phyloP scores from a whole-genome alignment of 2,888 invertebrate species.

The Steinernema hermaphroditum region DNA sequence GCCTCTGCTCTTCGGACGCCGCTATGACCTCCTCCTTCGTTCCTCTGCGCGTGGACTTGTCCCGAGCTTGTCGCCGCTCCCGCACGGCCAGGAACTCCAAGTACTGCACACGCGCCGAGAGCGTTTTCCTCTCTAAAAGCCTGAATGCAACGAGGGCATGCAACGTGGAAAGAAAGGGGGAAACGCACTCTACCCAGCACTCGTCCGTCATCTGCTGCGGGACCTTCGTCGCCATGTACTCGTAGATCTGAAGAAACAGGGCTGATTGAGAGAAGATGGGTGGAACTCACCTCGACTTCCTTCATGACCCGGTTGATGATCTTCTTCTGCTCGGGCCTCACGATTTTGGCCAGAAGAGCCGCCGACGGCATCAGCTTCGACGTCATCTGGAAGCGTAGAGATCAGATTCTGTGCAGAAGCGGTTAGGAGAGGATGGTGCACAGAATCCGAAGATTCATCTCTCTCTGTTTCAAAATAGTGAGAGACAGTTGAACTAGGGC shows the following conservation, averaged over 20 bases:
- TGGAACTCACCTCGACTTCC: conserved; percentile 38
- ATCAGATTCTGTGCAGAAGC: neutral
- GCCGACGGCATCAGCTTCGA: conserved; percentile 11
- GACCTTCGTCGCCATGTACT: conserved; percentile 48
- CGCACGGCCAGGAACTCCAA: conserved; percentile 49
- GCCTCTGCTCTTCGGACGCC: conserved; percentile 16
- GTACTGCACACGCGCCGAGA: conserved; percentile 39
- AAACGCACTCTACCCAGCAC: conserved; percentile 43
- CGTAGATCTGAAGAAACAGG: conserved; percentile 44
- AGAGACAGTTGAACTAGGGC: too few species aligned
- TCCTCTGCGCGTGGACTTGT: conserved; percentile 24
- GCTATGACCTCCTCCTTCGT: neutral
- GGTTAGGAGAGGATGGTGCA: too few species aligned
- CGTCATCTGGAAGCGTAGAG: neutral
- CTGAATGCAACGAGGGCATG: conserved; percentile 34
- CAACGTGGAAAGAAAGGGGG: neutral
- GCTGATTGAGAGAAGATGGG: neutral
- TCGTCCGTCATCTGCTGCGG: conserved; percentile 43
- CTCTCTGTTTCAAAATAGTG: too few species aligned
- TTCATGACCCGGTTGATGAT: conserved; percentile 36
- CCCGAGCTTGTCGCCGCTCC: conserved; percentile 37
- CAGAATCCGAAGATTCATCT: too few species aligned
- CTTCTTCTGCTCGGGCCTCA: neutral
- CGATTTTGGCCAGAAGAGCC: neutral
- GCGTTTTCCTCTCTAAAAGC: conserved; percentile 28